These are phyloP conservation scores for Pissodes strobi DNA, from an alignment of 1,140 invertebrate species.

Conservation along the genomic window DNA sequence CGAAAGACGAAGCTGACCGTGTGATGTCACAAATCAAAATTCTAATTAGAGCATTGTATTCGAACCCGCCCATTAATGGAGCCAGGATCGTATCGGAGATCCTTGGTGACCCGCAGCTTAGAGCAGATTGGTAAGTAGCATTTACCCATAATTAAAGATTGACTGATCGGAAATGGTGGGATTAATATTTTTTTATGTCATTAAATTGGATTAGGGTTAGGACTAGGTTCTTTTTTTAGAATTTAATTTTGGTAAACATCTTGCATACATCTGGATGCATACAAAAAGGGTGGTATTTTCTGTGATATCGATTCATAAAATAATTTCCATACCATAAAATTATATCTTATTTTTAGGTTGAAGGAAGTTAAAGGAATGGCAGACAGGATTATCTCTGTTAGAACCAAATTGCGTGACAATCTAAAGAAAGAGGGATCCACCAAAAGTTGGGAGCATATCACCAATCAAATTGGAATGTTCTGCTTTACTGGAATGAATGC, in stretches of 20 bases:
- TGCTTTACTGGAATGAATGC: constrained; percentile 94
- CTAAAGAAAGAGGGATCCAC: constrained; percentile 85
- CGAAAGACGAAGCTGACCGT: constrained; percentile 81
- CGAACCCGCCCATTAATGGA: constrained; percentile 95
- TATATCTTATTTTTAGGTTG: constrained; percentile 67
- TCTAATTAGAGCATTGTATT: constrained; percentile 94
- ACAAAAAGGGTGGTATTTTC: too few relatives aligned
- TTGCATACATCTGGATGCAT: too few relatives aligned
- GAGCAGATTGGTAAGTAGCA: constrained; percentile 73
- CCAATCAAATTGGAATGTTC: constrained; percentile 99
- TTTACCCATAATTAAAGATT: neutral
- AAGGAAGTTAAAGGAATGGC: constrained; percentile 96
- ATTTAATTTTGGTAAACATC: too few relatives aligned
- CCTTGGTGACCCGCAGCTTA: constrained; percentile 72
- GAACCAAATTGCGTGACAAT: constrained; percentile 75
- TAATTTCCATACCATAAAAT: too few relatives aligned
- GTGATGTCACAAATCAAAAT: constrained; percentile 96
- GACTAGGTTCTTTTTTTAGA: too few relatives aligned
- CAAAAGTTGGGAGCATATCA: constrained; percentile 93
- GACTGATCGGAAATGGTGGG: too few relatives aligned
- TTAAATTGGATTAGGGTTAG: too few relatives aligned
- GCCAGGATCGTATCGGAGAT: constrained; percentile 88
- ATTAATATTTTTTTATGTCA: too few relatives aligned
- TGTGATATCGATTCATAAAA: too few relatives aligned
- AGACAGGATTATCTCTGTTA: constrained; percentile 92